Percentiles rank a stretch among this genome's conserved stretches.
Evolutionary conservation across 1,140 invertebrate genomes (phyloP).

Genomic region (Drosophila sechellia): DNA sequence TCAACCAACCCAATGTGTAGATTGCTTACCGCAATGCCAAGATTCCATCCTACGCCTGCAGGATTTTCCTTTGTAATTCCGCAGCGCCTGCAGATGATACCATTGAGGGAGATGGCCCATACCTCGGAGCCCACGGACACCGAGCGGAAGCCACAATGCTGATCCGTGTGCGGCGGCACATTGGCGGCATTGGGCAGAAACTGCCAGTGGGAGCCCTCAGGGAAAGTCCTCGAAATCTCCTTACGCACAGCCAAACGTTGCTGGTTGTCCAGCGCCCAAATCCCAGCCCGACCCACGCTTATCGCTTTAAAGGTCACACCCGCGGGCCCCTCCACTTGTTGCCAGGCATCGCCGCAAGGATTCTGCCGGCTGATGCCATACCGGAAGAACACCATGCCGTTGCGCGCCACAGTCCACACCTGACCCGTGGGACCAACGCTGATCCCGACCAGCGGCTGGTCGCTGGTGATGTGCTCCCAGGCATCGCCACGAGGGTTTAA

Average conservation of each 20-base stretch:
- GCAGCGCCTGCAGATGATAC: conserved; percentile 89
- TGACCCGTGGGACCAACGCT: conserved; percentile 88
- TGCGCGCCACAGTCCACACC: conserved; percentile 94
- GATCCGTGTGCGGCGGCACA: conserved; percentile 87
- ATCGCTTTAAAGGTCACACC: conserved; percentile 91
- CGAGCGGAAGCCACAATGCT: conserved; percentile 86
- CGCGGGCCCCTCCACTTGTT: conserved; percentile 71
- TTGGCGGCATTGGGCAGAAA: conserved; percentile 86
- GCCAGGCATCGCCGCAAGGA: conserved; percentile 86
- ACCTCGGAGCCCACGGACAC: conserved; percentile 88
- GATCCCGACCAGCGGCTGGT: conserved; percentile 90
- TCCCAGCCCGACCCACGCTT: conserved; percentile 88
- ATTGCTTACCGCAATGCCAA: conserved; percentile 88
- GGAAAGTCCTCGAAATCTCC: conserved; percentile 88
- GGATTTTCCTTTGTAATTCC: conserved; percentile 89
- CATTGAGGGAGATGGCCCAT: conserved; percentile 90
- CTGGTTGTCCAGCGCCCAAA: conserved; percentile 89
- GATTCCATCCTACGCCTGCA: conserved; percentile 91
- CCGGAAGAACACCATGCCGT: conserved; percentile 92
- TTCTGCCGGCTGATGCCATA: conserved; percentile 88
- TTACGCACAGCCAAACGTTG: conserved; percentile 88
- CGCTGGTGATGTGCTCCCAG: conserved; percentile 92
- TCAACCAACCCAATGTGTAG: not conserved
- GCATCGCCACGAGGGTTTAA: conserved; percentile 88
- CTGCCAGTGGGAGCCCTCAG: conserved; percentile 91